Evolutionary conservation across 2,113 vertebrate genomes (phyloP).

Genomic region (Cavia aperea): DNA sequence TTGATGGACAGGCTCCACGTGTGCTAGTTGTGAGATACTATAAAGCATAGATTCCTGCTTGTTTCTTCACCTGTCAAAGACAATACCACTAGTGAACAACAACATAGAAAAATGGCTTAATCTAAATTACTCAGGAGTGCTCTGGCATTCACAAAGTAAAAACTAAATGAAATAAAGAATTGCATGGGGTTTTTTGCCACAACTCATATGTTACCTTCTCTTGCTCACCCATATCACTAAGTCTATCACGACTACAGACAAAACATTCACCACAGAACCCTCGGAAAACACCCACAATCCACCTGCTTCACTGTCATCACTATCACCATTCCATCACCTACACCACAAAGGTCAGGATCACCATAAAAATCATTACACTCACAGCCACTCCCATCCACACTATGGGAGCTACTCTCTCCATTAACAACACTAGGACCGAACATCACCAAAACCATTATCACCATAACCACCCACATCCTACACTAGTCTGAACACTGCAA

Average conservation of each 20-base stretch:
- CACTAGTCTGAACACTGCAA: neutral
- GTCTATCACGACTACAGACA: neutral
- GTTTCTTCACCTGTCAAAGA: neutral
- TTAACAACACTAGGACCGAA: neutral
- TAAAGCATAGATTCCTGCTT: neutral
- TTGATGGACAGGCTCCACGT: neutral
- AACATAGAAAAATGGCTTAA: neutral
- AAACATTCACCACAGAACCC: neutral
- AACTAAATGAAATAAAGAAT: neutral
- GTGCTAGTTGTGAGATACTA: neutral
- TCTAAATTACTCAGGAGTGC: neutral
- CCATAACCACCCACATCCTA: neutral
- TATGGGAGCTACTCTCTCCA: neutral
- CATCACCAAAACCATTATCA: neutral
- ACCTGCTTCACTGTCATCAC: accelerated
- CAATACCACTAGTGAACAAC: neutral
- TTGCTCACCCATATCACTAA: accelerated
- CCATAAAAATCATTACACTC: neutral
- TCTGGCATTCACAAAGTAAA: neutral
- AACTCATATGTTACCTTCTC: neutral
- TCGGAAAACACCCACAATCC: neutral
- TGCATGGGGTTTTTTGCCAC: neutral
- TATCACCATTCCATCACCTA: accelerated
- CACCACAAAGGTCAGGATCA: neutral
- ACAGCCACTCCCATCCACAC: neutral